Conservation (phyloP, 2,113 vertebrate genomes). For the Austrofundulus limnaeus region DNA sequence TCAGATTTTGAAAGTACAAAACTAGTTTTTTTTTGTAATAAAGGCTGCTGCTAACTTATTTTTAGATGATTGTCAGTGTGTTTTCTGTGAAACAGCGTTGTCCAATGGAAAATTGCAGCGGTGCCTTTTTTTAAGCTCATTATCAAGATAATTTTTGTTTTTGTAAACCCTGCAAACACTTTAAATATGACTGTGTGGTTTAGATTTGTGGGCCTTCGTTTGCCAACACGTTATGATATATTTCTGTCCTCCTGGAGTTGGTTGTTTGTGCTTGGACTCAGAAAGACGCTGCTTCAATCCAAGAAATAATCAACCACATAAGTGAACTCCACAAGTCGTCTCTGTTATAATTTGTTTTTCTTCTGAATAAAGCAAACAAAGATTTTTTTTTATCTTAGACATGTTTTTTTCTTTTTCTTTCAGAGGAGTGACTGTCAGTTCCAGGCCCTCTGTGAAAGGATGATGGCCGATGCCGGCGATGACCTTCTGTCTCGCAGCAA, state of each 20-base stretch:
- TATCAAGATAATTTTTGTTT: conserved; percentile 1
- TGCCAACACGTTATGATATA: not conserved
- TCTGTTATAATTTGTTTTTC: not conserved
- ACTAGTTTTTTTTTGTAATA: too few relatives aligned
- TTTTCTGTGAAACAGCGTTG: not conserved
- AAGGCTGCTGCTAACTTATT: too few relatives aligned
- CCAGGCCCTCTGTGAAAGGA: conserved; percentile 38
- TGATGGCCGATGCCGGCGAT: conserved; percentile 64
- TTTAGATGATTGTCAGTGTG: not conserved
- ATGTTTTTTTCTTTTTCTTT: not conserved
- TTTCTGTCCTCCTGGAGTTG: not conserved
- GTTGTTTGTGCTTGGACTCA: not conserved
- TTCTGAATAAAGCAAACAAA: conserved; percentile 5
- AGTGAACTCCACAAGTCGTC: not conserved
- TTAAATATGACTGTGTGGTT: not conserved
- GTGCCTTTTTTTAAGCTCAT: not conserved
- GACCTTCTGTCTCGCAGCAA: conserved; percentile 57
- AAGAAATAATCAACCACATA: conserved; percentile 8
- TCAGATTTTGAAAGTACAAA: too few relatives aligned
- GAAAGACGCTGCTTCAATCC: not conserved
- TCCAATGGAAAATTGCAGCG: not conserved
- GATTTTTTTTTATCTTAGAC: not conserved
- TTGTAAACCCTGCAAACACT: conserved; percentile 11
- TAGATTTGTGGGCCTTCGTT: not conserved
- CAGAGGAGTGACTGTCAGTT: conserved; percentile 59